These are phyloP conservation scores for Promerops cafer DNA, from an alignment of 2,113 vertebrate species.

Conservation along the genomic window DNA sequence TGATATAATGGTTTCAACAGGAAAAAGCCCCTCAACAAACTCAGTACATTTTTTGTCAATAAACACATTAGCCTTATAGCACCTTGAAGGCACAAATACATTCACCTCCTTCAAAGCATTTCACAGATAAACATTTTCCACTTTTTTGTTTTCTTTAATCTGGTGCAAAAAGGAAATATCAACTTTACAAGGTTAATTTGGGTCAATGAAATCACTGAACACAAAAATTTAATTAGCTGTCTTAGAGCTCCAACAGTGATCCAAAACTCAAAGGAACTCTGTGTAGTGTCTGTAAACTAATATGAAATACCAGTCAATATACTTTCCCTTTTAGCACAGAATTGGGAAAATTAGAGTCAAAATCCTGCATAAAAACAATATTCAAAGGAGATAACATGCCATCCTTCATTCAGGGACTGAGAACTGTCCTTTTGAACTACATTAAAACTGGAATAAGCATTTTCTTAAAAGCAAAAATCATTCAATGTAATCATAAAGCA, in stretches of 20 bases:
- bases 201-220: conserved; percentile 12
- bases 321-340: neutral
- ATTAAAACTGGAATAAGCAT: neutral
- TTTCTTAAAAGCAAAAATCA: neutral
- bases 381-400: neutral
- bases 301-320: neutral
- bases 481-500: neutral
- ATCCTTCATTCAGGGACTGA: neutral
- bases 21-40: conserved; percentile 43
- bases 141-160: neutral
- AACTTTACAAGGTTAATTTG: neutral
- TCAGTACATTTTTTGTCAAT: conserved; percentile 22
- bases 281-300: neutral
- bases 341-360: neutral
- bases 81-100: conserved; percentile 42
- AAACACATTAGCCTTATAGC: conserved; percentile 44
- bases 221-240: neutral
- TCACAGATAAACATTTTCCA: neutral
- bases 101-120: conserved; percentile 24
- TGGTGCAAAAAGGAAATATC: neutral
- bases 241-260: neutral
- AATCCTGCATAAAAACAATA: neutral
- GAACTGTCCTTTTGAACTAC: neutral
- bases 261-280: neutral
- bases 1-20: conserved; percentile 35